Evolutionary conservation across 2,113 vertebrate species (phyloP).

Genomic region (Xenus cinereus): DNA sequence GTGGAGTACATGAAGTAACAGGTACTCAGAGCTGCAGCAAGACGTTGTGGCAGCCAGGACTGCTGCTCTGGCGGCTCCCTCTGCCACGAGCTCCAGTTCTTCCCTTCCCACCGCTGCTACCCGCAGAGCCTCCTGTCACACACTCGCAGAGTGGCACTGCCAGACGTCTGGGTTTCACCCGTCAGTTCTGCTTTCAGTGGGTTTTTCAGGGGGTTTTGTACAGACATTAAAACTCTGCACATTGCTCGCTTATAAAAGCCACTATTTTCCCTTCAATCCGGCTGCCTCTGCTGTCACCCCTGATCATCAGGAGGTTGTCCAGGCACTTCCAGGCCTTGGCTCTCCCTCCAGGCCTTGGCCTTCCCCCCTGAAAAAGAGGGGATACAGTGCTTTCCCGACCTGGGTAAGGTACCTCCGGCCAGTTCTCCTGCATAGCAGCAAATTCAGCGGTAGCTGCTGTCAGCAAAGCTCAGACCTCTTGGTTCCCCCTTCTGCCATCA

Average conservation of each 20-base stretch:
- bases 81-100: neutral
- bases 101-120: neutral
- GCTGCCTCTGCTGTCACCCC: neutral
- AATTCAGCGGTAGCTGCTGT: neutral
- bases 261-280: rapidly evolving
- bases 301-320: neutral
- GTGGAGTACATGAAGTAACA: neutral
- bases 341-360: neutral
- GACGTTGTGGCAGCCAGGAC: neutral
- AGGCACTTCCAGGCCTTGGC: neutral
- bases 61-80: neutral
- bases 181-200: neutral
- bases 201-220: neutral
- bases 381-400: neutral
- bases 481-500: neutral
- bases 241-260: neutral
- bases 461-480: neutral
- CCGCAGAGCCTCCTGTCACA: neutral
- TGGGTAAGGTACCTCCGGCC: neutral
- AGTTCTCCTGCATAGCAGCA: neutral
- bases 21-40: neutral
- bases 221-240: neutral
- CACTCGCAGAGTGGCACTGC: rapidly evolving
- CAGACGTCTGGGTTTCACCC: neutral
- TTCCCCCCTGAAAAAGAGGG: neutral